Conservation (phyloP, 1,140 invertebrate genomes). For the Cepaea nemoralis region DNA sequence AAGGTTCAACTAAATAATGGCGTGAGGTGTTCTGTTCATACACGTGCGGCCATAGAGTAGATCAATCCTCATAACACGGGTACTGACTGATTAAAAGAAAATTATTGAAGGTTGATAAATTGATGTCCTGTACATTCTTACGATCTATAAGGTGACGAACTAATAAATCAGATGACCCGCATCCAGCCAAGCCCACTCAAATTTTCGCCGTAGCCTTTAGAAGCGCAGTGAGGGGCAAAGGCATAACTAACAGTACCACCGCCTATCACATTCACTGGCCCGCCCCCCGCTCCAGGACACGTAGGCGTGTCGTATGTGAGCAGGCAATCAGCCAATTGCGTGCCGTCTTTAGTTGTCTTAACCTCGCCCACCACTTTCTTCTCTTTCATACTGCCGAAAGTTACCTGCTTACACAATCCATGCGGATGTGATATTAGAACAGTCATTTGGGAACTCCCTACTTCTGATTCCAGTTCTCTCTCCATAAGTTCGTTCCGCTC, state of each 20-base stretch:
- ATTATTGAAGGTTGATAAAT: too few species aligned
- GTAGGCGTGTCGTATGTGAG: not conserved
- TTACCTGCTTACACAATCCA: not conserved
- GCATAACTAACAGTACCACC: not conserved
- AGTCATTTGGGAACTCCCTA: not conserved
- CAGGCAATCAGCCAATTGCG: not conserved
- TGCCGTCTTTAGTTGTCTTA: not conserved
- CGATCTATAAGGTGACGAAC: too few species aligned
- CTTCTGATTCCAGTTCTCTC: not conserved
- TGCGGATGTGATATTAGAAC: slow-evolving; percentile 5
- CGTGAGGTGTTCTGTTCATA: too few species aligned
- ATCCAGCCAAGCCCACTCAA: not conserved
- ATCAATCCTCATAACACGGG: too few species aligned
- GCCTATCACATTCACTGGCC: not conserved
- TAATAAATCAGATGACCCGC: too few species aligned
- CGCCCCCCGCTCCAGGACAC: slow-evolving; percentile 10
- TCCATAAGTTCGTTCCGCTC: not conserved
- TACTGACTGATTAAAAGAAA: too few species aligned
- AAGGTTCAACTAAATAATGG: too few species aligned
- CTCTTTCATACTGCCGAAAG: not conserved
- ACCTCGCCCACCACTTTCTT: not conserved
- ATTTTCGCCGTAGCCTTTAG: not conserved
- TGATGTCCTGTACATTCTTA: too few species aligned
- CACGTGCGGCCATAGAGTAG: too few species aligned
- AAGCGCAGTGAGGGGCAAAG: slow-evolving; percentile 5